Percentiles rank a stretch among this genome's conserved stretches.
Conservation (phyloP, 2,888 invertebrate genomes). For the Drosophila paracracens region DNA sequence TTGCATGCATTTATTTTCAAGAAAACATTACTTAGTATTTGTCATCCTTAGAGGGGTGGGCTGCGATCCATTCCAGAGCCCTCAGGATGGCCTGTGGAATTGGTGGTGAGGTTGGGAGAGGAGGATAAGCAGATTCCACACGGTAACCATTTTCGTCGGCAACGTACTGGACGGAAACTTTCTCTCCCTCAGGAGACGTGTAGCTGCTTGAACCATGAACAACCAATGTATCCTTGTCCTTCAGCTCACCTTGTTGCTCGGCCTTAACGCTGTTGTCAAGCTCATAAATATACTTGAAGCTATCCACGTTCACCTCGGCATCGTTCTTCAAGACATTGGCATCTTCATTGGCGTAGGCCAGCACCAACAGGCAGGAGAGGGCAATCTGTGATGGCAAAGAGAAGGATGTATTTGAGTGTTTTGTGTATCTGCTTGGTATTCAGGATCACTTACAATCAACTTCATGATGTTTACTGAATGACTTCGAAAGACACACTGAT, state of each 20-base stretch:
- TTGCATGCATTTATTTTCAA: slow-evolving; percentile 38
- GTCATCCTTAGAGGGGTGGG: slow-evolving; percentile 42
- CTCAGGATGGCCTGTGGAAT: no score
- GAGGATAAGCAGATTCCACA: slow-evolving; percentile 62
- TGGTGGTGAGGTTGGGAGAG: slow-evolving; percentile 79
- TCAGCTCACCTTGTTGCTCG: slow-evolving; percentile 27
- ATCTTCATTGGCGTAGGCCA: slow-evolving; percentile 65
- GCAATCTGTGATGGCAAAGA: slow-evolving; percentile 62
- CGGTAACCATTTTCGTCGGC: slow-evolving; percentile 78
- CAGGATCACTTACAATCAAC: slow-evolving; percentile 60
- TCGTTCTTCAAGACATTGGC: slow-evolving; percentile 55
- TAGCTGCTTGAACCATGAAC: slow-evolving; percentile 53
- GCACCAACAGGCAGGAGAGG: slow-evolving; percentile 77
- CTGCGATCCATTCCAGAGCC: no score
- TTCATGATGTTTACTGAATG: slow-evolving; percentile 65
- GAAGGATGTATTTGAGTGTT: neutral
- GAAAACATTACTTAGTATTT: slow-evolving; percentile 40
- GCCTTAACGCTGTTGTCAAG: neutral
- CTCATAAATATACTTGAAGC: slow-evolving; percentile 49
- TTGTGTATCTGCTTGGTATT: no score
- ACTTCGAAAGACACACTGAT: slow-evolving; percentile 68
- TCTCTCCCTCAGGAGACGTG: slow-evolving; percentile 76
- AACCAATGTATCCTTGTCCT: slow-evolving; percentile 33
- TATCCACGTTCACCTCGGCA: slow-evolving; percentile 59
- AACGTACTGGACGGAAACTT: slow-evolving; percentile 47